Evolutionary conservation across 2,113 vertebrate species (phyloP).

Genomic region (Mandrillus leucophaeus): DNA sequence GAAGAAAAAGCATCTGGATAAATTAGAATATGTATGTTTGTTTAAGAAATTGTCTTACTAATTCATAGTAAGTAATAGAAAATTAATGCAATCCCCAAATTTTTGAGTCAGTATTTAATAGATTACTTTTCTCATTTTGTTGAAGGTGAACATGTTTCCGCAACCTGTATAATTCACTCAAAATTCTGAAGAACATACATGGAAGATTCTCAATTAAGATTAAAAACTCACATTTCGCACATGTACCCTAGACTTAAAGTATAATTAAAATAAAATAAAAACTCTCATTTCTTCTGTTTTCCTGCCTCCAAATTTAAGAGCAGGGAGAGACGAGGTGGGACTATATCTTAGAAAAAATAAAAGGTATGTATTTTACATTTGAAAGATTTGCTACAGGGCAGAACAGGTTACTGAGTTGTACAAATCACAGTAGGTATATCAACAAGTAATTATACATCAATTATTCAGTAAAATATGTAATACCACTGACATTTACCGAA

Average conservation of each 20-base stretch:
- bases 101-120: background rate
- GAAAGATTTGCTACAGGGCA: background rate
- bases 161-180: background rate
- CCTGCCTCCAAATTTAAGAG: background rate
- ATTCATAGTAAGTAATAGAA: background rate
- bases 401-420: background rate
- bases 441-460: conserved; percentile 59
- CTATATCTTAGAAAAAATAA: background rate
- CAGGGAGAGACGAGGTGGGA: background rate
- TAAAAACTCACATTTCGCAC: too few species aligned
- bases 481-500: conserved; percentile 68
- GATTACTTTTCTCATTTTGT: conserved; percentile 1
- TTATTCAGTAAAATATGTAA: conserved; percentile 59
- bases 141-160: background rate
- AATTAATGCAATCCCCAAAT: background rate
- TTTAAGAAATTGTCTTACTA: background rate
- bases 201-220: background rate
- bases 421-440: conserved; percentile 55
- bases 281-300: background rate
- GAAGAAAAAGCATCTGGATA: background rate
- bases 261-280: too few species aligned
- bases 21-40: background rate
- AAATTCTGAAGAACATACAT: background rate
- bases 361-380: background rate
- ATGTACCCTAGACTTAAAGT: too few species aligned